Percentiles rank a stretch among this genome's conserved stretches.
These are phyloP conservation scores for Ostrea edulis DNA, from an alignment of 1,140 invertebrate species.

Conservation along the genomic window DNA sequence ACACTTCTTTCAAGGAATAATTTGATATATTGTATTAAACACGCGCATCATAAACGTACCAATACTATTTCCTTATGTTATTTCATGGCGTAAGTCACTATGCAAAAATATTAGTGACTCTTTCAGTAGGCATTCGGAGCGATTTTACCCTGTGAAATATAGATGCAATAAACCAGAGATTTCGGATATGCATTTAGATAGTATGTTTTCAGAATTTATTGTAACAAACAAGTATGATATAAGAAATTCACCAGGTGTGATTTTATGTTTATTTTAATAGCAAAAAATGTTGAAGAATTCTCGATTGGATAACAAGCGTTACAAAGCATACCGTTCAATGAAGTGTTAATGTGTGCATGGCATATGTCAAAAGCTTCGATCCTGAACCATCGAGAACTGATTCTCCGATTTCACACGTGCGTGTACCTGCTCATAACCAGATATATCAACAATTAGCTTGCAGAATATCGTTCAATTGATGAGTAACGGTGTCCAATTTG, in stretches of 20 bases:
- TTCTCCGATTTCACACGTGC: conserved; percentile 12
- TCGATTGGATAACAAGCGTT: conserved; percentile 31
- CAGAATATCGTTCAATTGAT: conserved; percentile 35
- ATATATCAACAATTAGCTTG: conserved; percentile 30
- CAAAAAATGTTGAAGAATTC: background rate
- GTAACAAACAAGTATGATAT: background rate
- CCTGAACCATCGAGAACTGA: conserved; percentile 15
- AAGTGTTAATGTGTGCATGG: conserved; percentile 32
- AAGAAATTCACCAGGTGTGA: conserved; percentile 6
- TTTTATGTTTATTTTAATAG: conserved; percentile 26
- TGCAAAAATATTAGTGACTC: too few species aligned
- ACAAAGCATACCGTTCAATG: conserved; percentile 26
- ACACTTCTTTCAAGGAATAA: too few species aligned
- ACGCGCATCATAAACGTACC: too few species aligned
- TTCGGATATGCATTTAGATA: too few species aligned
- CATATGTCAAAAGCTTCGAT: conserved; percentile 26
- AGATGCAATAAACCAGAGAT: too few species aligned
- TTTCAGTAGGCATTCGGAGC: too few species aligned
- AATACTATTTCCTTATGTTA: too few species aligned
- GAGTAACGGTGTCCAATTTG: conserved; percentile 24
- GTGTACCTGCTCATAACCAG: conserved; percentile 29
- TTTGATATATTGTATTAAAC: too few species aligned
- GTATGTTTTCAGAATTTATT: too few species aligned
- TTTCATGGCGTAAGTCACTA: too few species aligned
- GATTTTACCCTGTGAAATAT: too few species aligned